Conservation (phyloP, 1,140 invertebrate genomes). For the Musca vetustissima region DNA sequence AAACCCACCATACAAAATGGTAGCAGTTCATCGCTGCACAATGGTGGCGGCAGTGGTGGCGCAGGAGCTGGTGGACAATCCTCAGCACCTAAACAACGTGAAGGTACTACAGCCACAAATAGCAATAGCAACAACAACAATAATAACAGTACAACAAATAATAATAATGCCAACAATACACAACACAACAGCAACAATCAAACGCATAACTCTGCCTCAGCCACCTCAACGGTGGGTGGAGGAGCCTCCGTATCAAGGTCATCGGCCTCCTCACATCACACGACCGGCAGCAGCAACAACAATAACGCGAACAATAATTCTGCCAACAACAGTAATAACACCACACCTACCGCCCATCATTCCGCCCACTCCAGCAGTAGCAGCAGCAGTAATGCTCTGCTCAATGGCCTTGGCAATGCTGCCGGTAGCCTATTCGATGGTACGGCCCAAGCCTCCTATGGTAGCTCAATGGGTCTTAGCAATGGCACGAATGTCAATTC, state of each 20-base stretch:
- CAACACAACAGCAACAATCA: slow-evolving; percentile 40
- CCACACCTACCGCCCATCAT: slow-evolving; percentile 42
- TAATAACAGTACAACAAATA: slow-evolving; percentile 36
- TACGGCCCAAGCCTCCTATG: slow-evolving; percentile 50
- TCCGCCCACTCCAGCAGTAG: slow-evolving; percentile 32
- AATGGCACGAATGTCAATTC: slow-evolving; percentile 25
- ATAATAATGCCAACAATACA: slow-evolving; percentile 42
- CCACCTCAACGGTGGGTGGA: background rate
- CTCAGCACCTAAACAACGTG: slow-evolving; percentile 69
- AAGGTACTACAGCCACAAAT: slow-evolving; percentile 65
- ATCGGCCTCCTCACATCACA: slow-evolving; percentile 11
- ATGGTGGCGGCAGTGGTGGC: slow-evolving; percentile 24
- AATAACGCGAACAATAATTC: slow-evolving; percentile 46
- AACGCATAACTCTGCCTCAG: background rate
- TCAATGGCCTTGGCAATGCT: slow-evolving; percentile 3
- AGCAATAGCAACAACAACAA: slow-evolving; percentile 45
- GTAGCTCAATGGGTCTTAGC: slow-evolving; percentile 26
- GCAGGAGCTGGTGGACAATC: slow-evolving; percentile 31
- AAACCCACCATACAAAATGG: slow-evolving; percentile 66
- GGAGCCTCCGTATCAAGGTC: background rate
- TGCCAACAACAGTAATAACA: slow-evolving; percentile 37
- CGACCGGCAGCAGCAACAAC: slow-evolving; percentile 46
- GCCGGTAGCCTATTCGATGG: slow-evolving; percentile 46
- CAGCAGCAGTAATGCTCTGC: slow-evolving; percentile 36
- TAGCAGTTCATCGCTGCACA: slow-evolving; percentile 38